Conservation (phyloP, 2,888 invertebrate species). For the Tanaodytes sp. region DNA sequence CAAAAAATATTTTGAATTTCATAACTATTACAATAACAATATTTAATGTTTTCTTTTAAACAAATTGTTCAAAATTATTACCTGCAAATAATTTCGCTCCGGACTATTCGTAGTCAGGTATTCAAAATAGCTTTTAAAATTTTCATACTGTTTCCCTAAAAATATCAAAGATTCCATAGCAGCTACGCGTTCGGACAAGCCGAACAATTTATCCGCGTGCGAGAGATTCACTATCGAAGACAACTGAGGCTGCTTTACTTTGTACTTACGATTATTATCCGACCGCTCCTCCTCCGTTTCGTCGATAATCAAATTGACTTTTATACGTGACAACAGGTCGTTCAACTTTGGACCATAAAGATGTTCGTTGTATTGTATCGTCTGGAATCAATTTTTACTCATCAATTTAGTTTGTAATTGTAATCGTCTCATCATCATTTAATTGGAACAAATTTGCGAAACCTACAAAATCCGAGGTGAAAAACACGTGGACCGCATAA, state of each 20-base stretch:
- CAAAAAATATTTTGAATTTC: not conserved
- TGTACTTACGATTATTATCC: constrained; percentile 69
- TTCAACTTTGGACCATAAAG: constrained; percentile 82
- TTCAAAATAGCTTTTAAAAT: constrained; percentile 88
- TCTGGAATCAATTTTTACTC: not conserved
- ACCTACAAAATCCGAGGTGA: constrained; percentile 83
- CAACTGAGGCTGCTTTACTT: constrained; percentile 75
- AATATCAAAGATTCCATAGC: constrained; percentile 95
- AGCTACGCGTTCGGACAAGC: constrained; percentile 88
- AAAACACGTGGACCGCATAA: constrained; percentile 89
- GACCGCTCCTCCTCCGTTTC: constrained; percentile 68
- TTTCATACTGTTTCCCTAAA: constrained; percentile 89
- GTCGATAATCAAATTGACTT: constrained; percentile 79
- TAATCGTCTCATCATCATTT: not conserved
- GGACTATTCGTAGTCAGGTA: constrained; percentile 81
- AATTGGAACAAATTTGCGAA: constrained; percentile 56
- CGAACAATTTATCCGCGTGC: constrained; percentile 83
- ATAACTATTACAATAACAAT: too few species aligned
- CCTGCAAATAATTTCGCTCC: constrained; percentile 78
- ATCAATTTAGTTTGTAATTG: not conserved
- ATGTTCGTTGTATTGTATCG: constrained; percentile 66
- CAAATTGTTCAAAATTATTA: too few species aligned
- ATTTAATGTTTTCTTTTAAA: too few species aligned
- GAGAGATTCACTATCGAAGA: constrained; percentile 80
- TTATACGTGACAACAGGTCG: constrained; percentile 83